phyloP scores from a whole-genome alignment of 2,797 vertebrate genomes.

The Cyprinella venusta region DNA sequence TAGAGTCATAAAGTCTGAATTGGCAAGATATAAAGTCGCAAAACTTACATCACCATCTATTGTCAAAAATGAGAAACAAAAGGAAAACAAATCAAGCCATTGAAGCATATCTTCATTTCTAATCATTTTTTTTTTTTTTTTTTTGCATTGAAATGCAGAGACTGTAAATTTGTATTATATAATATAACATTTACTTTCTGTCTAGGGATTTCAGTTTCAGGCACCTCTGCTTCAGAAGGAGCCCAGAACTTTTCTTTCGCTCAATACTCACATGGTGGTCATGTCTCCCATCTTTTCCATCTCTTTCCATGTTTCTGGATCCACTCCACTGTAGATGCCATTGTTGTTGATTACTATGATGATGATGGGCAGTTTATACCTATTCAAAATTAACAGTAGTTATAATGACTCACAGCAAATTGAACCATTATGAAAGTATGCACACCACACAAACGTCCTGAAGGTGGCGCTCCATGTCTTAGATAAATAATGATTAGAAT shows the following conservation, averaged over 20 bases:
- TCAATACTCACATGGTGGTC: slow-evolving; percentile 78
- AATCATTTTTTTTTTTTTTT: not conserved
- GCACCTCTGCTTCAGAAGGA: not conserved
- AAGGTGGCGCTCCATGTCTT: not conserved
- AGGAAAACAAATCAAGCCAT: not conserved
- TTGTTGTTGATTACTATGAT: slow-evolving; percentile 97
- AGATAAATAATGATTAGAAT: not conserved
- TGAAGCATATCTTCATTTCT: not conserved
- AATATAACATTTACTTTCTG: not conserved
- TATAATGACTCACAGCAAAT: not conserved
- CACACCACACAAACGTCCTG: not conserved
- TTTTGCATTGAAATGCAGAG: not conserved
- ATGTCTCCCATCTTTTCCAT: slow-evolving; percentile 84
- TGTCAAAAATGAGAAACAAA: not conserved
- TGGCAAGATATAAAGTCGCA: not conserved
- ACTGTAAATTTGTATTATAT: not conserved
- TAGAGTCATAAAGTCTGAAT: not conserved
- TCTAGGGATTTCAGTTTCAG: not conserved
- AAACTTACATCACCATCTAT: not conserved
- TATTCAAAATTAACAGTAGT: slow-evolving; percentile 61
- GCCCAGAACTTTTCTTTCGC: not conserved
- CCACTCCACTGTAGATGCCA: slow-evolving; percentile 93
- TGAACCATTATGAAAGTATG: not conserved
- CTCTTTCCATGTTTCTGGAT: slow-evolving; percentile 84
- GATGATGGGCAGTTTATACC: slow-evolving; percentile 90